Conservation (phyloP, 2,888 invertebrate species). For the Ophion ventricosus region DNA sequence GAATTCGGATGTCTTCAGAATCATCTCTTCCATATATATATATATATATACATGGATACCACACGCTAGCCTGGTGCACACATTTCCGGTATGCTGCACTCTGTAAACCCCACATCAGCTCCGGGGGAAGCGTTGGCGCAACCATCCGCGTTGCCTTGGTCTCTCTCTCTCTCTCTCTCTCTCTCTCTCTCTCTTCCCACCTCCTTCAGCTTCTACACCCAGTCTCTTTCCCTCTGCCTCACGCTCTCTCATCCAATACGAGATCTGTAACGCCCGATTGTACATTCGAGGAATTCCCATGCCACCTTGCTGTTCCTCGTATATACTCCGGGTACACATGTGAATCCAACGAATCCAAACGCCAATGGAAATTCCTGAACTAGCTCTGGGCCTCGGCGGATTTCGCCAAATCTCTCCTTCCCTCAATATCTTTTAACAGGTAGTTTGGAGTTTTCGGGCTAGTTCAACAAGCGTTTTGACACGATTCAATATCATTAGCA, state of each 20-base stretch:
- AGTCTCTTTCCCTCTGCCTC: background rate
- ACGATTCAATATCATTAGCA: background rate
- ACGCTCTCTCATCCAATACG: slow-evolving; percentile 31
- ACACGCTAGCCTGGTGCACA: slow-evolving; percentile 50
- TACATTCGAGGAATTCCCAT: slow-evolving; percentile 55
- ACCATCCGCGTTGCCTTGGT: slow-evolving; percentile 37
- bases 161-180: slow-evolving; percentile 14
- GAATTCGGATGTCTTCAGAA: background rate
- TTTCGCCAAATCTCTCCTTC: slow-evolving; percentile 1
- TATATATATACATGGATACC: slow-evolving; percentile 17
- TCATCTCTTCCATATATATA: background rate
- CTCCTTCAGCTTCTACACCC: background rate
- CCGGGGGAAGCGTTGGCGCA: slow-evolving; percentile 52
- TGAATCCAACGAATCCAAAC: slow-evolving; percentile 46
- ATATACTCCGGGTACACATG: slow-evolving; percentile 27
- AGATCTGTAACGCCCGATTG: slow-evolving; percentile 56
- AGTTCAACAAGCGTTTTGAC: background rate
- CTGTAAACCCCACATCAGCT: slow-evolving; percentile 63
- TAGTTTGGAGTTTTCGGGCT: background rate
- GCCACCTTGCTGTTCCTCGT: slow-evolving; percentile 24
- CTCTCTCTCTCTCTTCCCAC: slow-evolving; percentile 7
- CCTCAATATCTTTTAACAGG: background rate
- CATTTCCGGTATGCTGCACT: slow-evolving; percentile 68
- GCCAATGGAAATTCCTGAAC: slow-evolving; percentile 44
- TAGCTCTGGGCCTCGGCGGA: slow-evolving; percentile 5